These are phyloP conservation scores for Drosophila neonasuta DNA, from an alignment of 2,888 invertebrate species.

Conservation along the genomic window DNA sequence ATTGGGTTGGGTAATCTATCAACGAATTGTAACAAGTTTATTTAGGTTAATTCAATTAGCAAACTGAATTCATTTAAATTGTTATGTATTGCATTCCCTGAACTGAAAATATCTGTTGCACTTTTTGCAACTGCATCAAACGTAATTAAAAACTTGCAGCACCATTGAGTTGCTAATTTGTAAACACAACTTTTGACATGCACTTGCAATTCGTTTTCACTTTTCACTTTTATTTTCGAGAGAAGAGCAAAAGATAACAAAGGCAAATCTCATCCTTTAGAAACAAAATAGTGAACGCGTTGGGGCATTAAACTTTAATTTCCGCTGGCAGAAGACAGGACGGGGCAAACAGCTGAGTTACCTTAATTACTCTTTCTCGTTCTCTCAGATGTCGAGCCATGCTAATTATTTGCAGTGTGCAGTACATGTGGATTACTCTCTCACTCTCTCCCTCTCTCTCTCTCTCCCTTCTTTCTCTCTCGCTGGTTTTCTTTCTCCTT, in stretches of 20 bases:
- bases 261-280: slow-evolving; percentile 35
- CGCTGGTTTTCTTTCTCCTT: background rate
- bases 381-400: slow-evolving; percentile 40
- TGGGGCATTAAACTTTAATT: slow-evolving; percentile 68
- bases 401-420: slow-evolving; percentile 72
- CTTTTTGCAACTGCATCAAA: background rate
- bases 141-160: background rate
- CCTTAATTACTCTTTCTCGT: slow-evolving; percentile 69
- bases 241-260: slow-evolving; percentile 1
- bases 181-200: slow-evolving; percentile 5
- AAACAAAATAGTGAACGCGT: slow-evolving; percentile 33
- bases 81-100: background rate
- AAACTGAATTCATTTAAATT: background rate
- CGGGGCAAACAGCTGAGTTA: slow-evolving; percentile 66
- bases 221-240: slow-evolving; percentile 10
- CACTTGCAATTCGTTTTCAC: slow-evolving; percentile 16
- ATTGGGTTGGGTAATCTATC: background rate
- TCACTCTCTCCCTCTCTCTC: background rate
- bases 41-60: background rate
- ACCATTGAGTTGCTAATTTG: slow-evolving; percentile 6
- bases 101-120: background rate
- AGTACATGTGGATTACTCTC: slow-evolving; percentile 16
- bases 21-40: background rate
- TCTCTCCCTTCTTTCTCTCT: background rate
- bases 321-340: slow-evolving; percentile 47